phyloP scores from a whole-genome alignment of 2,888 invertebrate genomes.

The Caenorhabditis sinica region DNA sequence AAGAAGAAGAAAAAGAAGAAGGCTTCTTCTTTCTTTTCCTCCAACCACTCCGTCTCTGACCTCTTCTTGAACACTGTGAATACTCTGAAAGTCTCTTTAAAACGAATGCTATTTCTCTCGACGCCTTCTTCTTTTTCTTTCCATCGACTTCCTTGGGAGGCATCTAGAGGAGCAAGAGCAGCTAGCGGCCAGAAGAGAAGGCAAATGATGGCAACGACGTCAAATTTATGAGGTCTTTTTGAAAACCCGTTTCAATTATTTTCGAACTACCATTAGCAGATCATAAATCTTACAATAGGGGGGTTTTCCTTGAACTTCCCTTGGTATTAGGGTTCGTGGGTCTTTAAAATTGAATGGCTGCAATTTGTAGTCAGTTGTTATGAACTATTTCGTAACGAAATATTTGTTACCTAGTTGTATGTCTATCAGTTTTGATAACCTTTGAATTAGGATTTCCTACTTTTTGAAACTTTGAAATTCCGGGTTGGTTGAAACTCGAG shows the following conservation, averaged over 20 bases:
- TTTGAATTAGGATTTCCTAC: too few relatives aligned
- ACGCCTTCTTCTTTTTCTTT: constrained; percentile 15
- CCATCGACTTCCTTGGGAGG: constrained; percentile 36
- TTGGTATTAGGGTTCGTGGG: not conserved
- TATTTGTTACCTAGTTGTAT: not conserved
- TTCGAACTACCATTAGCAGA: not conserved
- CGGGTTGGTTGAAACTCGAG: too few relatives aligned
- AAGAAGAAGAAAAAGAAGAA: constrained; percentile 9
- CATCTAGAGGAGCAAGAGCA: constrained; percentile 1
- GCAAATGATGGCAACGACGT: constrained; percentile 22
- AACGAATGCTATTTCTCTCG: constrained; percentile 2
- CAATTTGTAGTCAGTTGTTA: not conserved
- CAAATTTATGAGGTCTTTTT: constrained; percentile 33
- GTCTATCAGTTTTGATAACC: not conserved
- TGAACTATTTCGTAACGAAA: not conserved
- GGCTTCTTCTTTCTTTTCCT: constrained; percentile 25
- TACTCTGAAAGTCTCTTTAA: constrained; percentile 11
- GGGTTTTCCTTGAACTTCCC: not conserved
- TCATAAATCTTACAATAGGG: not conserved
- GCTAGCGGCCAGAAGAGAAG: not conserved
- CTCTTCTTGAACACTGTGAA: constrained; percentile 32
- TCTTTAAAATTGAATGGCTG: not conserved
- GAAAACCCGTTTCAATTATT: constrained; percentile 15
- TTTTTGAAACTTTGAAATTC: too few relatives aligned
- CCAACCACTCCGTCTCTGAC: constrained; percentile 28